Evolutionary conservation across 2,888 invertebrate species (phyloP), one percentile per base, ranked within the genome.

Genomic region (Notodonta ziczac): DNA sequence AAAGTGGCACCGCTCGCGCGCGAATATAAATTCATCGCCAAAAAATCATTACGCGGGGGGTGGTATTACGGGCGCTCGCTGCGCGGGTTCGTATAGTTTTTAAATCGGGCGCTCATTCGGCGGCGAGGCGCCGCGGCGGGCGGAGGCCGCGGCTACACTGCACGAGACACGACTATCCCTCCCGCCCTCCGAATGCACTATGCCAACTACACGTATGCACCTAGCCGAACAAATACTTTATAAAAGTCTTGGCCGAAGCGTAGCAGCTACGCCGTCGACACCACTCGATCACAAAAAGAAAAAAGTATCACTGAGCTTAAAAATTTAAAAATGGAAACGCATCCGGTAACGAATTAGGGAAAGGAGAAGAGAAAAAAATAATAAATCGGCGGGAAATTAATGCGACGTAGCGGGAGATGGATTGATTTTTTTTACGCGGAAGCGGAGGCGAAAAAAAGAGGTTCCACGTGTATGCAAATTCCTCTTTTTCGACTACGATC

Each of bases 1-100:
- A 93, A 93, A 93, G 93, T 93, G 93, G 91, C 94, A 92, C 94
- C 94, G 94, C 93, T 93, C 94, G 94, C 94, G 95, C 95, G 95
- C 95, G 94, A 95, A 95, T 94, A 94, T 95, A 95, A 96, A 96
- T 96, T 96, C 96, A 95, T 96, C 96, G 96, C 96, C 96, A 96
- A 96, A 96, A 96, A 96, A 96, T 96, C 96, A 96, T 96, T 96
- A 96, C 96, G 96, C 96, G 95, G 95, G 95, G 95, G 95, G 95
- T 95, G 95, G 95, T 95, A 95, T 95, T 95, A 95, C 94, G 95
- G 94, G 94, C 89, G 88, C 85, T 89, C 85, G 87, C 88, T 88
- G 93, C 91, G 93, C 90, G 92, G 87, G 91, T 89, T 87, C 84
- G 83, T 90, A 93, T 93, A 93, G 93, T 93, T 93, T 93, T 93